A percentile compares a stretch with the other conserved stretches of the same genome.
phyloP scores from a whole-genome alignment of 2,797 vertebrate genomes.

The Pseudochaenichthys georgianus region DNA sequence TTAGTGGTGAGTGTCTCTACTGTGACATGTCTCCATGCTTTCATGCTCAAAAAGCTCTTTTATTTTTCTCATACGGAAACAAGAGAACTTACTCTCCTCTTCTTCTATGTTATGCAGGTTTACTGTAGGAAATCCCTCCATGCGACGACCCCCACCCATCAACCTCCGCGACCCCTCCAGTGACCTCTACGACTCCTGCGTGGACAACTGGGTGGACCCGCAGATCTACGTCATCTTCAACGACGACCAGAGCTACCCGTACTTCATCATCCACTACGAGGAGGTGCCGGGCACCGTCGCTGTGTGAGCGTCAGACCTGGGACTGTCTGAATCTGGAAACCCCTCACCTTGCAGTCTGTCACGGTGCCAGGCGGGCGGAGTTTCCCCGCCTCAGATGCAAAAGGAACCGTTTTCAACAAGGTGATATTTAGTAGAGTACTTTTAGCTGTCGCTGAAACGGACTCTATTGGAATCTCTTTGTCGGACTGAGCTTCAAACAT shows the following conservation, averaged over 20 bases:
- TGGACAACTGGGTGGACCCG: constrained; percentile 98
- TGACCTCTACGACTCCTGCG: constrained; percentile 98
- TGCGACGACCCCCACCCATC: constrained; percentile 95
- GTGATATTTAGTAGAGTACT: neutral
- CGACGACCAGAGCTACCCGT: constrained; percentile 99
- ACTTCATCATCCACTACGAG: constrained; percentile 98
- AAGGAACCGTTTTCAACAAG: constrained; percentile 22
- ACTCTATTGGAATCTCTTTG: constrained; percentile 14
- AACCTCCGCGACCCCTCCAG: constrained; percentile 93
- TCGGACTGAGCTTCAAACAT: constrained; percentile 26
- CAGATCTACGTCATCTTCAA: constrained; percentile 99
- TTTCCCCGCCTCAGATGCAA: constrained; percentile 15
- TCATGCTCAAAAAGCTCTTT: too few relatives aligned
- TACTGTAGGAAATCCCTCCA: constrained; percentile 95
- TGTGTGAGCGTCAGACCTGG: constrained; percentile 79
- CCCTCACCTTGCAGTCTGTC: constrained; percentile 26
- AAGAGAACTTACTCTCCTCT: too few relatives aligned
- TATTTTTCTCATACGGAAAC: too few relatives aligned
- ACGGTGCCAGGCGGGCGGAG: constrained; percentile 25
- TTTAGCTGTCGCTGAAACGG: constrained; percentile 10
- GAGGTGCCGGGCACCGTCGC: constrained; percentile 94
- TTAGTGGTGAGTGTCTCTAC: too few relatives aligned
- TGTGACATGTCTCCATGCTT: too few relatives aligned
- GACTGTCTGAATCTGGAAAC: constrained; percentile 51
- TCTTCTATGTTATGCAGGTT: constrained; percentile 75